Evolutionary conservation across 2,888 invertebrate genomes (phyloP), one percentile per base, ranked within the genome.

Genomic region (Caenorhabditis drosophilae): DNA sequence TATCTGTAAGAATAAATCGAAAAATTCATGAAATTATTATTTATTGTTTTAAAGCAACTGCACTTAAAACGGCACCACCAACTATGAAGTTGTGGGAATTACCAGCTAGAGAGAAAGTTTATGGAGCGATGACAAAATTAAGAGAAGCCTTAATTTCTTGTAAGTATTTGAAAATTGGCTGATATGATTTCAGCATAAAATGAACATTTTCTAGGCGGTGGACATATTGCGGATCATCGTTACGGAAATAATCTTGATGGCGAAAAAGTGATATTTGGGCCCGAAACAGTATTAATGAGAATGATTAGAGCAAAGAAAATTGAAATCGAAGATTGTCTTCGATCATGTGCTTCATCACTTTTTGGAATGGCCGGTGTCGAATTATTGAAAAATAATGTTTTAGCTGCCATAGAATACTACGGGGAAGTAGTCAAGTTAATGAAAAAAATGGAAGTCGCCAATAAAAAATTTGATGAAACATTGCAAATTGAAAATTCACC

Each of bases 91-190:
- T 31, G 7, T 9, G 31, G 7, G 11, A 12, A 15, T 35, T 55
- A 7, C 2, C 15, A 0, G 35, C 40, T 26, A 36, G 61, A 0
- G 61, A 61, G 15, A 44, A 22, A 26, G 55, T 61, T 34, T 46
- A 55, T 1, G 36, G 44, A 4, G 47, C 45, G n/a, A 18, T 61
- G 16, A 7, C 27, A 22, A 20, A 15, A 6, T 40, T 61, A n/a
- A 20, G 36, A n/a, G 54, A 61, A 34, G 47, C 47, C 20, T 20
- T 55, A 15, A 36, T 61, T 1, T 46, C 50, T 11, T 55, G 54
- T 1, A 15, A 42, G 16, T 27, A 15, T 1, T 15, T n/a, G 15
- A 2, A 20, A 3, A 1, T 35, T 1, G 36, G 31, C 11, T 16
- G n/a, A 20, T 23, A n/a, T n/a, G n/a, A n/a, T n/a, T n/a, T n/a